These are phyloP conservation scores for Ophthalmolycus amberensis DNA, from an alignment of 2,113 vertebrate species.

Conservation along the genomic window DNA sequence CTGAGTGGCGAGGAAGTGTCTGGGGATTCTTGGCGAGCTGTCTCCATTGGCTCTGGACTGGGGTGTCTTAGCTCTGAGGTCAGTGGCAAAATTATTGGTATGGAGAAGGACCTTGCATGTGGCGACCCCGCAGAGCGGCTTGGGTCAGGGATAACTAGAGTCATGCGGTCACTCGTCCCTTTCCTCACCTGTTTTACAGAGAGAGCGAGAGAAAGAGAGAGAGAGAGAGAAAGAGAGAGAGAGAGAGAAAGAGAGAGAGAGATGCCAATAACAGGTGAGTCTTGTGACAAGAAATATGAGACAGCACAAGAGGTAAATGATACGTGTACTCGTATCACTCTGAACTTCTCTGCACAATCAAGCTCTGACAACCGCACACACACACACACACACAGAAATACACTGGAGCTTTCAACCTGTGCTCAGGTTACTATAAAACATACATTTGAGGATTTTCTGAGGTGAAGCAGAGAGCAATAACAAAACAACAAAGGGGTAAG, in stretches of 20 bases:
- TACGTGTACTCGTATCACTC: not conserved
- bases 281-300: conserved; percentile 52
- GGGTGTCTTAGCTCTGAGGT: conserved; percentile 49
- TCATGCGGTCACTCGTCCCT: conserved; percentile 44
- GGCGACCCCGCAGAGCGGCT: conserved; percentile 21
- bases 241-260: not conserved
- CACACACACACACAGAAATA: not conserved
- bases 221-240: not conserved
- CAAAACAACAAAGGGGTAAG: conserved; percentile 25
- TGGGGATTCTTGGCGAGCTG: conserved; percentile 9
- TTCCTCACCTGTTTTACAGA: conserved; percentile 73
- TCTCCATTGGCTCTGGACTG: conserved; percentile 64
- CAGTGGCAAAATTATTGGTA: conserved; percentile 53
- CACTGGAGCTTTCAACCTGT: conserved; percentile 24
- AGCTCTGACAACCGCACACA: conserved; percentile 3
- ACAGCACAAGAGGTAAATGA: conserved; percentile 38
- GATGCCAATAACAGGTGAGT: conserved; percentile 29
- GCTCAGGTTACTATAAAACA: conserved; percentile 47
- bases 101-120: conserved; percentile 37
- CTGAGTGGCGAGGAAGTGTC: not conserved
- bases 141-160: conserved; percentile 37
- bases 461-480: conserved; percentile 23
- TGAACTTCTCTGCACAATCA: conserved; percentile 10
- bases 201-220: conserved; percentile 13
- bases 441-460: conserved; percentile 19